Evolutionary conservation across 1,140 invertebrate genomes (phyloP).

Genomic region (Trinorchestia longiramus): DNA sequence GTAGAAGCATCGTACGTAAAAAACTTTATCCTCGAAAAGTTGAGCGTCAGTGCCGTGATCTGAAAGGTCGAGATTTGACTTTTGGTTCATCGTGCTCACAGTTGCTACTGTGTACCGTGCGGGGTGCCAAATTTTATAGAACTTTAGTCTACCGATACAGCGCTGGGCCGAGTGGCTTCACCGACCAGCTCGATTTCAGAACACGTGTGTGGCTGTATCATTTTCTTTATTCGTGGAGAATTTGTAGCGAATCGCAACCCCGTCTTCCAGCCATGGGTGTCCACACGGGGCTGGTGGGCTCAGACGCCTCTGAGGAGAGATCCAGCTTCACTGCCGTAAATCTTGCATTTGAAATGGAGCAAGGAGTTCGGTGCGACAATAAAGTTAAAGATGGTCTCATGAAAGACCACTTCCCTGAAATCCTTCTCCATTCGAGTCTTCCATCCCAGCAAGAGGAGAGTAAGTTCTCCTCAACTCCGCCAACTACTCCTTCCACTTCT

Average conservation of each 20-base stretch:
- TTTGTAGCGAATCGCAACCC: not conserved
- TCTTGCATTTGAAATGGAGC: slow-evolving; percentile 12
- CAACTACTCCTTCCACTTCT: slow-evolving; percentile 13
- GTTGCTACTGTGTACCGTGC: not conserved
- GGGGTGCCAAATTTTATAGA: not conserved
- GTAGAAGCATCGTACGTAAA: not conserved
- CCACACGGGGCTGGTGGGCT: not conserved
- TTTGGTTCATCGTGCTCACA: not conserved
- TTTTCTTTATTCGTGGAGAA: not conserved
- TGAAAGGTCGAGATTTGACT: not conserved
- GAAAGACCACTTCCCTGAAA: not conserved
- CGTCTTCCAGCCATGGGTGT: not conserved
- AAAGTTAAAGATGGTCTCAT: not conserved
- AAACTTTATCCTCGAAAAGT: not conserved
- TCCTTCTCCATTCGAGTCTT: slow-evolving; percentile 20
- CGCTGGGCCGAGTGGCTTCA: not conserved
- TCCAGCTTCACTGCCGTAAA: slow-evolving; percentile 25
- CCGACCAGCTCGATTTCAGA: not conserved
- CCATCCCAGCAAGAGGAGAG: not conserved
- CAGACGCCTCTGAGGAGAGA: not conserved
- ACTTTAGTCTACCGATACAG: not conserved
- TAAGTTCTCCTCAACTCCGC: not conserved
- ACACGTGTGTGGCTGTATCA: not conserved
- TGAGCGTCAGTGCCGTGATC: not conserved
- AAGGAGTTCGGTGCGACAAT: not conserved